These are phyloP conservation scores for Argyra leucocephala DNA, from an alignment of 2,888 invertebrate species.

Conservation along the genomic window DNA sequence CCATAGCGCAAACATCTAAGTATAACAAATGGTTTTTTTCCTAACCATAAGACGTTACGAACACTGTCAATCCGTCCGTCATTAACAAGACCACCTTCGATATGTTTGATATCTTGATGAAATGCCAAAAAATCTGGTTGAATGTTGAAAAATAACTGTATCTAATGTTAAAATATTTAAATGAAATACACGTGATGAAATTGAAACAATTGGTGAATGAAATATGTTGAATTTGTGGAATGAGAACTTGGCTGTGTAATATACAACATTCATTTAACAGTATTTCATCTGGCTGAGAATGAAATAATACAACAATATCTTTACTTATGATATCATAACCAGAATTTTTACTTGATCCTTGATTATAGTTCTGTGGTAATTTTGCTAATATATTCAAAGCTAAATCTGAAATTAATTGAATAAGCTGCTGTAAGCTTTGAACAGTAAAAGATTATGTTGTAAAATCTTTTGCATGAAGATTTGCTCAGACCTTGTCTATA, in stretches of 20 bases:
- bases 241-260: constrained; percentile 71
- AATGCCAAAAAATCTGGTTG: constrained; percentile 70
- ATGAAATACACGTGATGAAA: constrained; percentile 60
- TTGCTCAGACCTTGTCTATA: constrained; percentile 66
- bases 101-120: constrained; percentile 53
- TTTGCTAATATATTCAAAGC: constrained; percentile 72
- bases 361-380: constrained; percentile 56
- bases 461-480: constrained; percentile 78
- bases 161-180: constrained; percentile 58
- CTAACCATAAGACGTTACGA: constrained; percentile 67
- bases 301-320: constrained; percentile 65
- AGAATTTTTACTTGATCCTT: constrained; percentile 43
- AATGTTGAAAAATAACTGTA: constrained; percentile 65
- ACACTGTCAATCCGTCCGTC: constrained; percentile 44
- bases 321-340: constrained; percentile 70
- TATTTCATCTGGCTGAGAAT: constrained; percentile 61
- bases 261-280: constrained; percentile 82
- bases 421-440: constrained; percentile 68
- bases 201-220: constrained; percentile 58
- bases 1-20: constrained; percentile 61
- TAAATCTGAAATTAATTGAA: constrained; percentile 84
- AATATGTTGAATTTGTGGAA: constrained; percentile 69
- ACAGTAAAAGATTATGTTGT: constrained; percentile 72
- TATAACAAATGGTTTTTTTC: constrained; percentile 54
- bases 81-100: constrained; percentile 54